These are phyloP conservation scores for Phaonia tiefii DNA, from an alignment of 2,888 invertebrate genomes.

Conservation along the genomic window DNA sequence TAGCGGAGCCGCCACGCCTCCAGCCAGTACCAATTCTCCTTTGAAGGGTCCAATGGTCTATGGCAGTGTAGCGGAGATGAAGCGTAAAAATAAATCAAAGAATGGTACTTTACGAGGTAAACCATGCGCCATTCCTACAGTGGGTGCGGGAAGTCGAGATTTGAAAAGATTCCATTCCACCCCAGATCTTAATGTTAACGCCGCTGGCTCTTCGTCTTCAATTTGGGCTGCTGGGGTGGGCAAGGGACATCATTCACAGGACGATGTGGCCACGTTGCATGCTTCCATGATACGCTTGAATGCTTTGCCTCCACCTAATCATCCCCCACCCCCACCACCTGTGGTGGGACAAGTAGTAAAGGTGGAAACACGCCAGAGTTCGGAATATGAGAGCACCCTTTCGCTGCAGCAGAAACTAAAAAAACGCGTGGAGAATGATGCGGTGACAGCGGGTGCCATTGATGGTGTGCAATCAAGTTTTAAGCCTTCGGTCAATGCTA, in stretches of 20 bases:
- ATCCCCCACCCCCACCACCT: conserved; percentile 91
- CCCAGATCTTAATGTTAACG: conserved; percentile 87
- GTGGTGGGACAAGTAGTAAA: conserved; percentile 87
- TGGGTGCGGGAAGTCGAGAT: conserved; percentile 76
- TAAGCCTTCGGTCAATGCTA: conserved; percentile 91
- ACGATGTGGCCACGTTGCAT: conserved; percentile 83
- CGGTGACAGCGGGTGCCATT: conserved; percentile 75
- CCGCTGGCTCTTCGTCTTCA: conserved; percentile 79
- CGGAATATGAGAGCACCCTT: conserved; percentile 81
- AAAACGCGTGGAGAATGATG: conserved; percentile 77
- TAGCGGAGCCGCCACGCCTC: conserved; percentile 84
- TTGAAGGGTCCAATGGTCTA: conserved; percentile 87
- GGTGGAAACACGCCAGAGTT: conserved; percentile 83
- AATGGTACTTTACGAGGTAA: conserved; percentile 80
- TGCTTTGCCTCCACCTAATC: conserved; percentile 87
- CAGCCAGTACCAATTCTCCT: conserved; percentile 83
- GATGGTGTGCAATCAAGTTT: conserved; percentile 90
- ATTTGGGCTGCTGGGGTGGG: conserved; percentile 77
- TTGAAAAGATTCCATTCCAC: conserved; percentile 93
- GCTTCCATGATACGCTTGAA: conserved; percentile 81
- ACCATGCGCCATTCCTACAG: conserved; percentile 79
- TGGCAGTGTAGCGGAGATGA: conserved; percentile 97
- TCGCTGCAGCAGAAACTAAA: conserved; percentile 79
- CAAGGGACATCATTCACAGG: conserved; percentile 86
- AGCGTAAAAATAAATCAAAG: conserved; percentile 84